Evolutionary conservation across 2,888 invertebrate genomes (phyloP), one percentile per base, ranked within the genome.

Genomic region (Apoda limacodes): DNA sequence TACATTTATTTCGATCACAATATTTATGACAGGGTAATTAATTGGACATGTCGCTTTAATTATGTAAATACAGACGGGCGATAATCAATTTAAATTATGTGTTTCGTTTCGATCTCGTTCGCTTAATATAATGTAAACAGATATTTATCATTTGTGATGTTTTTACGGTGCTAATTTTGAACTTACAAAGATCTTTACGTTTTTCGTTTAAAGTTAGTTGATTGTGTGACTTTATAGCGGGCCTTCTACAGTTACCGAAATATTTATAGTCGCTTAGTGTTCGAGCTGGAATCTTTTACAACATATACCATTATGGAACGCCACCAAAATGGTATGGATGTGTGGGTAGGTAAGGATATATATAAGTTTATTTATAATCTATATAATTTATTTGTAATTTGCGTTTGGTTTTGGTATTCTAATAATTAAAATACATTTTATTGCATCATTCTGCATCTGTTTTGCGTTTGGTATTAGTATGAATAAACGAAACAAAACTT

Each of bases 301-400:
- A 43, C 51, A 40, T 48, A 75, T 76, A 80, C 75, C 76, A 80
- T 74, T 70, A 82, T 82, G 82, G 82, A 82, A 66, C 67, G 81
- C 42, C 81, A 81, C 75, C 81, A 81, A 57, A 81, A 81, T 74
- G 82, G 82, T 74, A 81, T 82, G 76, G 82, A 82, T 82, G 82
- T 82, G 75, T 82, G 81, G 81, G 82, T 82, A 81, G 82, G 82
- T 82, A 81, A 81, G 82, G 80, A 70, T 70, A 74, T 52, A 48
- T 49, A 45, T 38, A 42, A 47, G 44, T 40, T 43, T 37, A 45
- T 46, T 38, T 39, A 23, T n/a, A n/a, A n/a, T n/a, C n/a, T n/a
- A n/a, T n/a, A n/a, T n/a, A n/a, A n/a, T n/a, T n/a, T n/a, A n/a
- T n/a, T n/a, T n/a, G n/a, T n/a, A n/a, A n/a, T n/a, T n/a, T n/a